phyloP scores from a whole-genome alignment of 2,888 invertebrate genomes.

The Acanthopleura granulata region DNA sequence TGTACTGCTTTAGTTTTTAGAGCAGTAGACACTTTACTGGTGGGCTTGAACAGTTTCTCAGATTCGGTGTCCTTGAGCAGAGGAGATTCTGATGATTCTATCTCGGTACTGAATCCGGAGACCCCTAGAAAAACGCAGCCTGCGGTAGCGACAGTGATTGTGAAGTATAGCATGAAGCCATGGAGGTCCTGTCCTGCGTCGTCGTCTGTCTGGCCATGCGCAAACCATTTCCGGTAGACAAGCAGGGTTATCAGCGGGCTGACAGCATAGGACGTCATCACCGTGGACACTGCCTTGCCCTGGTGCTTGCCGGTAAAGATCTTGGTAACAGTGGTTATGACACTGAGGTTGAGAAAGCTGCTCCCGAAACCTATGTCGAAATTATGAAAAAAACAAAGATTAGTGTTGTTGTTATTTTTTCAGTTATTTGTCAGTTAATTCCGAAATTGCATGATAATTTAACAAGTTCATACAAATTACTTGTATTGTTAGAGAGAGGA shows the following conservation, averaged over 20 bases:
- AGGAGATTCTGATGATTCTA: neutral
- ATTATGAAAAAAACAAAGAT: too few relatives aligned
- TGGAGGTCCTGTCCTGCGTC: neutral
- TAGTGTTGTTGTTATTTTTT: too few relatives aligned
- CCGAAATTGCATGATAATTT: too few relatives aligned
- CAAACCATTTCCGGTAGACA: neutral
- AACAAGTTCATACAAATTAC: too few relatives aligned
- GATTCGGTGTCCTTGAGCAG: neutral
- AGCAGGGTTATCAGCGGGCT: neutral
- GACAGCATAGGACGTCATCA: conserved; percentile 1
- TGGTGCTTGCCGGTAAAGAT: neutral
- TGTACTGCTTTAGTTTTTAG: neutral
- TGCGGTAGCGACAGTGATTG: neutral
- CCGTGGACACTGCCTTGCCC: neutral
- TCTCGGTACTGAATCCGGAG: neutral
- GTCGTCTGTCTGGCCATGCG: neutral
- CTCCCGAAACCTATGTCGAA: neutral
- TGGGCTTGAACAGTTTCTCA: neutral
- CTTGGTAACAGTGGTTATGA: neutral
- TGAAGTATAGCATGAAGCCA: neutral
- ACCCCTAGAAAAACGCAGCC: neutral
- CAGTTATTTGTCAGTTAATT: too few relatives aligned
- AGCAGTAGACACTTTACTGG: neutral
- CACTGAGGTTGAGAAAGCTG: neutral
- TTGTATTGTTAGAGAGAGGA: too few relatives aligned